phyloP scores from a whole-genome alignment of 2,888 invertebrate species.

The Electrophaes corylata region DNA sequence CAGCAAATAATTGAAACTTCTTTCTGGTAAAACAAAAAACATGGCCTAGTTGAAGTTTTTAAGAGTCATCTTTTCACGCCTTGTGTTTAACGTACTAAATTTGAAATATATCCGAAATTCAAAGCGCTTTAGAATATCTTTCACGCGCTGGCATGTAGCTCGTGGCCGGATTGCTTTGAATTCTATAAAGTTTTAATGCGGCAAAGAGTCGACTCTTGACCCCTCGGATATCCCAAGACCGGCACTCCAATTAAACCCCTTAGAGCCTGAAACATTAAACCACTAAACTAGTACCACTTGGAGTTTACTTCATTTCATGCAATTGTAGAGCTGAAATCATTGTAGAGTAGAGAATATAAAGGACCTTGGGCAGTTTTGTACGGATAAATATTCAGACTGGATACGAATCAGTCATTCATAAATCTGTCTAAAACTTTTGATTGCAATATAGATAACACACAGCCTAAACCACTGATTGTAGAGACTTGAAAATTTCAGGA shows the following conservation, averaged over 20 bases:
- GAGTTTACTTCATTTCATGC: constrained; percentile 24
- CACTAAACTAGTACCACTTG: constrained; percentile 14
- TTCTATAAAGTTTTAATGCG: constrained; percentile 2
- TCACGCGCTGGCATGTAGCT: background rate
- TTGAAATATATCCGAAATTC: constrained; percentile 1
- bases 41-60: background rate
- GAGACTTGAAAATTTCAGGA: too few relatives aligned
- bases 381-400: too few relatives aligned
- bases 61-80: background rate
- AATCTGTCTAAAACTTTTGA: too few relatives aligned
- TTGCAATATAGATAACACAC: too few relatives aligned
- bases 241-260: constrained; percentile 22
- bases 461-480: too few relatives aligned
- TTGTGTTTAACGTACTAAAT: background rate
- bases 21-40: background rate
- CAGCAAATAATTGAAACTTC: too few relatives aligned
- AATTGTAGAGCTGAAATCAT: constrained; percentile 11
- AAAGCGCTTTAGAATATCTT: constrained; percentile 1
- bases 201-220: constrained; percentile 9
- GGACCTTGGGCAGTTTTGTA: background rate
- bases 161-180: constrained; percentile 5
- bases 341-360: constrained; percentile 28
- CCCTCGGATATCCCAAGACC: constrained; percentile 9
- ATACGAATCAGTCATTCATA: too few relatives aligned
- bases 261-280: constrained; percentile 25